Evolutionary conservation across 2,888 invertebrate genomes (phyloP).

Genomic region (Chrysina gloriosa): DNA sequence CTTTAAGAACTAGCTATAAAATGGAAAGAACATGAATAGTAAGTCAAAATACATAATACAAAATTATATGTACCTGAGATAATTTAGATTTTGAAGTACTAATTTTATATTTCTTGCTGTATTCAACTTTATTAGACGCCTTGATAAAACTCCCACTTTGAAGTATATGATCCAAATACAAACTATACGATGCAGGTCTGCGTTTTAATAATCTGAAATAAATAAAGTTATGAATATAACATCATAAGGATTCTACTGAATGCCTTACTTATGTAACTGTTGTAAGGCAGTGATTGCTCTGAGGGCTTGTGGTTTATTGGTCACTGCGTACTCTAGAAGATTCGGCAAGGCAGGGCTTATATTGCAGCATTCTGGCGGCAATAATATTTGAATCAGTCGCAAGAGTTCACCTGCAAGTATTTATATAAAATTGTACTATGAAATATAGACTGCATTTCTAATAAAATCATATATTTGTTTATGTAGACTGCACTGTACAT

Average conservation of each 20-base stretch:
- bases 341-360: slow-evolving; percentile 86
- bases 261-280: slow-evolving; percentile 73
- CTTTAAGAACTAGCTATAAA: slow-evolving; percentile 59
- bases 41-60: neutral
- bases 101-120: slow-evolving; percentile 51
- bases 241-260: neutral
- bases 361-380: slow-evolving; percentile 89
- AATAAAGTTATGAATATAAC: neutral
- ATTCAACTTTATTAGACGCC: slow-evolving; percentile 55
- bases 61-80: slow-evolving; percentile 55
- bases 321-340: slow-evolving; percentile 82
- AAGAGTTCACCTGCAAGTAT: slow-evolving; percentile 79
- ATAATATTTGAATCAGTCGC: slow-evolving; percentile 84
- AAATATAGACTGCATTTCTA: too few species aligned
- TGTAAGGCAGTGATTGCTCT: slow-evolving; percentile 85
- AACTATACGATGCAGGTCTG: slow-evolving; percentile 83
- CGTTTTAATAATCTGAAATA: slow-evolving; percentile 75
- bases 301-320: slow-evolving; percentile 83
- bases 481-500: too few species aligned
- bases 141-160: slow-evolving; percentile 63
- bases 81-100: slow-evolving; percentile 58
- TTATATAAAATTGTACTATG: too few species aligned
- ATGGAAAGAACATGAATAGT: slow-evolving; percentile 34
- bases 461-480: too few species aligned
- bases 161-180: slow-evolving; percentile 84